Percentiles rank a stretch among this genome's conserved stretches.
These are phyloP conservation scores for Eospalax fontanierii DNA, from an alignment of 2,797 vertebrate genomes.

Conservation along the genomic window DNA sequence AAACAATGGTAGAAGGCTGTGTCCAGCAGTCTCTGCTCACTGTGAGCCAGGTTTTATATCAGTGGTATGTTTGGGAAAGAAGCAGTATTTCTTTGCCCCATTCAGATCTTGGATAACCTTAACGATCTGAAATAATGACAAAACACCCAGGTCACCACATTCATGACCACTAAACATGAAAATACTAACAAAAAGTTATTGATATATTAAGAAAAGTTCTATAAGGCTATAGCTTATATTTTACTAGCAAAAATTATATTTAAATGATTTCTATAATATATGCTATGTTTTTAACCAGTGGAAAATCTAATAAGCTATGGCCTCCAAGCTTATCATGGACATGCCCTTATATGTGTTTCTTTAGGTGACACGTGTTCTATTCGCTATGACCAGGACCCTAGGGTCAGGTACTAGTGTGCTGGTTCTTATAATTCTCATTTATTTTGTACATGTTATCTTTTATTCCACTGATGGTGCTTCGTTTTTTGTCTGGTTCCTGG, in stretches of 20 bases:
- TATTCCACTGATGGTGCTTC: not conserved
- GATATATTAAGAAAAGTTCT: too few species aligned
- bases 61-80: constrained; percentile 3
- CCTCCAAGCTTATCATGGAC: not conserved
- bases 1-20: not conserved
- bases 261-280: not conserved
- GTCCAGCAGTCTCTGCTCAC: not conserved
- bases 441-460: not conserved
- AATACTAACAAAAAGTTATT: not conserved
- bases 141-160: not conserved
- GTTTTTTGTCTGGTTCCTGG: not conserved
- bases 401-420: not conserved
- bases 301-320: not conserved
- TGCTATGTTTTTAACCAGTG: not conserved
- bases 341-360: not conserved
- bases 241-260: not conserved
- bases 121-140: not conserved
- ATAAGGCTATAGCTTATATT: not conserved
- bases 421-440: constrained; percentile 1
- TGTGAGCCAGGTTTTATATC: not conserved
- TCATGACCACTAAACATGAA: not conserved
- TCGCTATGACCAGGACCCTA: not conserved
- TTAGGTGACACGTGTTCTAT: not conserved
- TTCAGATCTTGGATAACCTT: not conserved
- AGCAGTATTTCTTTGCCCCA: not conserved